A percentile compares a stretch with the other conserved stretches of the same genome.
phyloP scores from a whole-genome alignment of 2,888 invertebrate species.

The Apodemia zela region DNA sequence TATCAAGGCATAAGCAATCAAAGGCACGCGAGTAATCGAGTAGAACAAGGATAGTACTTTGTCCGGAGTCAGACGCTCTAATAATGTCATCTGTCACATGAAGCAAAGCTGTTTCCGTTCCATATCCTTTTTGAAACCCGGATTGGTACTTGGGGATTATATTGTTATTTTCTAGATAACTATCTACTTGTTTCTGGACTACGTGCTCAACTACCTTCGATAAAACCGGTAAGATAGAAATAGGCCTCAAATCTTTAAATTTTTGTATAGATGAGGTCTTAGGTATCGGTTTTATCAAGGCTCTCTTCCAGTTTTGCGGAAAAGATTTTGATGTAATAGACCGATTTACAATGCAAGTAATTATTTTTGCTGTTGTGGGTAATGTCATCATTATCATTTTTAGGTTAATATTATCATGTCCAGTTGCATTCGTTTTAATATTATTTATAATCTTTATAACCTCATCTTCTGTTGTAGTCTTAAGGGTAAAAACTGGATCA shows the following conservation, averaged over 20 bases:
- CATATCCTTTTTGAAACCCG: background rate
- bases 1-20: background rate
- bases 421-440: background rate
- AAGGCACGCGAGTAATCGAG: background rate
- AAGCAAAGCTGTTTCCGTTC: slow-evolving; percentile 21
- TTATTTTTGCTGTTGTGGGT: background rate
- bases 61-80: background rate
- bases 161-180: background rate
- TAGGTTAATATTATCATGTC: background rate
- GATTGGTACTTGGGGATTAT: background rate
- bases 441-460: background rate
- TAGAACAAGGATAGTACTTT: background rate
- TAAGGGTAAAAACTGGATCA: slow-evolving; percentile 26
- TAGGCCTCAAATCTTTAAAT: slow-evolving; percentile 34
- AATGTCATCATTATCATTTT: background rate
- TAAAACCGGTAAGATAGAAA: background rate
- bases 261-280: slow-evolving; percentile 30
- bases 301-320: background rate
- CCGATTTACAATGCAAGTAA: background rate
- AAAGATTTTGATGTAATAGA: background rate
- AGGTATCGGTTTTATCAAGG: slow-evolving; percentile 14
- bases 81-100: slow-evolving; percentile 26
- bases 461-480: slow-evolving; percentile 27
- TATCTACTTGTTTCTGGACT: background rate
- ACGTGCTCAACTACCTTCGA: background rate